These are phyloP conservation scores for Apostichopus leukothele DNA, from an alignment of 53 echinoderm and acorn worm species.

Conservation along the genomic window DNA sequence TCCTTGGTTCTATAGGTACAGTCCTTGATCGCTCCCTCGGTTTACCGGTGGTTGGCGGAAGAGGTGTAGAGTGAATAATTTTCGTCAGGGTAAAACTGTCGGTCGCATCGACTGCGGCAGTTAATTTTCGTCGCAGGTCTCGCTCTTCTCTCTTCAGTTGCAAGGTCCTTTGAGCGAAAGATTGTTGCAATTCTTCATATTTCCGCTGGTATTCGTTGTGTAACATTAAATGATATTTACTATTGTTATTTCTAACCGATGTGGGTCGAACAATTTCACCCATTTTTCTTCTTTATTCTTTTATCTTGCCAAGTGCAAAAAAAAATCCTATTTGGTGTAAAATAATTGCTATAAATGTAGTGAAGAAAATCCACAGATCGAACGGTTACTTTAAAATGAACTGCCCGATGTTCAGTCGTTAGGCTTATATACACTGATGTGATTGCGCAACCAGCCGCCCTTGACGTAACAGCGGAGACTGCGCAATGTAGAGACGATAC, in stretches of 20 bases:
- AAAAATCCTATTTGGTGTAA: no score
- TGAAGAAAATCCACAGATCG: background rate
- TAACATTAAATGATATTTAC: constrained; percentile 8
- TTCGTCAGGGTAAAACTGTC: background rate
- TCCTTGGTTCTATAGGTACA: no score
- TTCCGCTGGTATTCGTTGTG: constrained; percentile 19
- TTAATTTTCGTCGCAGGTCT: background rate
- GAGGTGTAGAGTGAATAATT: background rate
- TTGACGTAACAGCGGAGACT: background rate
- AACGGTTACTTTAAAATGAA: background rate
- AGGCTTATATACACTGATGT: background rate
- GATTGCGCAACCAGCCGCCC: background rate
- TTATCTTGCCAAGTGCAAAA: background rate
- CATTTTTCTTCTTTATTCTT: background rate
- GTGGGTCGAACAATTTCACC: background rate
- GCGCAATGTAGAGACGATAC: background rate
- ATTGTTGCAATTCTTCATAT: constrained; percentile 15
- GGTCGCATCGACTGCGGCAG: background rate
- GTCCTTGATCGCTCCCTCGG: background rate
- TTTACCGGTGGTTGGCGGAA: background rate
- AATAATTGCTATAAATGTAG: background rate
- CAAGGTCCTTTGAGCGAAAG: background rate
- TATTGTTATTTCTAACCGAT: background rate
- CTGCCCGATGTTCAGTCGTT: background rate
- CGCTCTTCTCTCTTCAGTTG: constrained; percentile 6